Conservation (phyloP, 1,140 invertebrate species). For the Lamellibrachia luymesi region DNA sequence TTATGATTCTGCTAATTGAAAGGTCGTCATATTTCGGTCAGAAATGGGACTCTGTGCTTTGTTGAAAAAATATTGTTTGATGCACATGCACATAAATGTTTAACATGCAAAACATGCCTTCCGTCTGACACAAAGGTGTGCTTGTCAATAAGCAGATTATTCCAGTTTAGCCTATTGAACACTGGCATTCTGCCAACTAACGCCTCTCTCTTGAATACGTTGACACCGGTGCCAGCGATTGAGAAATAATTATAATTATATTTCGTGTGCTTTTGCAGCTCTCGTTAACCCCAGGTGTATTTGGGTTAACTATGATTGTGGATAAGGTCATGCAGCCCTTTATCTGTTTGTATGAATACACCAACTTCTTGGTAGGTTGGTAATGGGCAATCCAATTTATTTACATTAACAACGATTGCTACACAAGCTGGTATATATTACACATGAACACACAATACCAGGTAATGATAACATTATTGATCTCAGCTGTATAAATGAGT, state of each 20-base stretch:
- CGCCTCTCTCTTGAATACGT: neutral
- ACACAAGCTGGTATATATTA: too few relatives aligned
- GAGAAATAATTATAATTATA: neutral
- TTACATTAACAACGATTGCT: too few relatives aligned
- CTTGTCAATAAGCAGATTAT: neutral
- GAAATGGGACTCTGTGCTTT: neutral
- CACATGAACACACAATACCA: too few relatives aligned
- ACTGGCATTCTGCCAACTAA: neutral
- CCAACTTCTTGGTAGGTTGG: too few relatives aligned
- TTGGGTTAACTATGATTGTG: too few relatives aligned
- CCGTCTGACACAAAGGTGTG: neutral
- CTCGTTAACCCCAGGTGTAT: too few relatives aligned
- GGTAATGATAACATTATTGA: too few relatives aligned
- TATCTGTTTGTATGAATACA: too few relatives aligned
- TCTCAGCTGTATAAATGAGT: too few relatives aligned
- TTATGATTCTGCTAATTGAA: neutral
- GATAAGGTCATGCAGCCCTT: too few relatives aligned
- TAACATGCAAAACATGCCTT: neutral
- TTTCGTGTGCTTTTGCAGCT: too few relatives aligned
- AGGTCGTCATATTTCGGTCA: neutral
- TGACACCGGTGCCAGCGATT: neutral
- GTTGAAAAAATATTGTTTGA: neutral
- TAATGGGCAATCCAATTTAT: too few relatives aligned
- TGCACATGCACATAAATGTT: neutral
- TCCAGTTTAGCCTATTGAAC: neutral